phyloP scores from a whole-genome alignment of 2,888 invertebrate species.

The Rapana venosa region DNA sequence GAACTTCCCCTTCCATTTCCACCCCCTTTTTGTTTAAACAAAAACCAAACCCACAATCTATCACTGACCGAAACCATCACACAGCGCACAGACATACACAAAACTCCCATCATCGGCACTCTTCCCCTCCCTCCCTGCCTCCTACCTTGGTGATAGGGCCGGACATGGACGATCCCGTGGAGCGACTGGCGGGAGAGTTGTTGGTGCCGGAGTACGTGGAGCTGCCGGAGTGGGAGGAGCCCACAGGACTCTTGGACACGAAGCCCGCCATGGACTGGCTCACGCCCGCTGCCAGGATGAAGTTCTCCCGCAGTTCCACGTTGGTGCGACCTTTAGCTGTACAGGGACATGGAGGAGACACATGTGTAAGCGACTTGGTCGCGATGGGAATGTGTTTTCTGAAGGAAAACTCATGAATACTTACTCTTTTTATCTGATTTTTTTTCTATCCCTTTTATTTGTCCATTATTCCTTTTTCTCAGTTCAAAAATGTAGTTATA shows the following conservation, averaged over 20 bases:
- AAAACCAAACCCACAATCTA: neutral
- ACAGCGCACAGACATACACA: neutral
- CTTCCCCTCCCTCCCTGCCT: neutral
- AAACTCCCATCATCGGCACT: neutral
- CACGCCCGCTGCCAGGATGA: conserved; percentile 96
- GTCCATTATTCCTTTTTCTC: no score
- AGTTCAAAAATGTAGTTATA: no score
- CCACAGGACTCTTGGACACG: conserved; percentile 88
- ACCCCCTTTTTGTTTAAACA: neutral
- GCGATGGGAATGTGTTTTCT: no score
- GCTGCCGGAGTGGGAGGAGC: conserved; percentile 81
- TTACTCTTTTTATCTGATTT: no score
- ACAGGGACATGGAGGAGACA: conserved; percentile 36
- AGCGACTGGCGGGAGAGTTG: conserved; percentile 70
- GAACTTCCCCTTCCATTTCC: no score
- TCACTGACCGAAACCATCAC: neutral
- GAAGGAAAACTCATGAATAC: no score
- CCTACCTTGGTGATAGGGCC: conserved; percentile 99
- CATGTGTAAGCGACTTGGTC: no score
- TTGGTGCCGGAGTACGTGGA: conserved; percentile 65
- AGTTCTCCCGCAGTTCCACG: conserved; percentile 99
- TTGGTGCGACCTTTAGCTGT: conserved; percentile 99
- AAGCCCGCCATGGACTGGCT: conserved; percentile 99
- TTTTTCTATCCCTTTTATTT: no score
- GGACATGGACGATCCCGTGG: conserved; percentile 80